These are phyloP conservation scores for Chloebia gouldiae DNA, from an alignment of 2,113 vertebrate genomes.

Conservation along the genomic window DNA sequence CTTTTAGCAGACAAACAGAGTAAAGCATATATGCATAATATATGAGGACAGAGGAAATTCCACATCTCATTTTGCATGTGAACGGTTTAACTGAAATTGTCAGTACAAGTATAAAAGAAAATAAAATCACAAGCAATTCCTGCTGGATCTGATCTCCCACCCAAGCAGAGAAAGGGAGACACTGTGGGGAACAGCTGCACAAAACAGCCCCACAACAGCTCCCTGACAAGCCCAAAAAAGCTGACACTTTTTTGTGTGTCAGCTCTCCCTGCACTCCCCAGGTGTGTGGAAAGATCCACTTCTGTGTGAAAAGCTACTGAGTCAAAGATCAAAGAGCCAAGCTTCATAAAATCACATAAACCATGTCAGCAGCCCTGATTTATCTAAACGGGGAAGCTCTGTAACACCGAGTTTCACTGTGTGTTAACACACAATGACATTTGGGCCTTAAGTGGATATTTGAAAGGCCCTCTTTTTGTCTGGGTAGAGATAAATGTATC, in stretches of 20 bases:
- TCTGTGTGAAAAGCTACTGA: background rate
- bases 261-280: background rate
- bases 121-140: fast-evolving
- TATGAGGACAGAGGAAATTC: background rate
- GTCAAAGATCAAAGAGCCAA: background rate
- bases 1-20: background rate
- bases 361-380: background rate
- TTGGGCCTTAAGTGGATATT: background rate
- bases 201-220: fast-evolving
- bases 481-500: background rate
- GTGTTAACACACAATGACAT: background rate
- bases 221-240: background rate
- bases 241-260: too few relatives aligned
- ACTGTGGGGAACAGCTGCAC: background rate
- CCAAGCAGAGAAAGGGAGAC: background rate
- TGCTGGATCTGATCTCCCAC: background rate
- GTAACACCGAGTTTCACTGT: background rate
- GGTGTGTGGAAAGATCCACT: background rate
- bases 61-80: background rate
- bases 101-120: background rate
- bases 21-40: background rate
- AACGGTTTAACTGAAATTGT: background rate
- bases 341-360: background rate
- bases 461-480: background rate
- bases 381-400: background rate